Evolutionary conservation across 2,113 vertebrate species (phyloP).

Genomic region (Rhadina sibilatrix): DNA sequence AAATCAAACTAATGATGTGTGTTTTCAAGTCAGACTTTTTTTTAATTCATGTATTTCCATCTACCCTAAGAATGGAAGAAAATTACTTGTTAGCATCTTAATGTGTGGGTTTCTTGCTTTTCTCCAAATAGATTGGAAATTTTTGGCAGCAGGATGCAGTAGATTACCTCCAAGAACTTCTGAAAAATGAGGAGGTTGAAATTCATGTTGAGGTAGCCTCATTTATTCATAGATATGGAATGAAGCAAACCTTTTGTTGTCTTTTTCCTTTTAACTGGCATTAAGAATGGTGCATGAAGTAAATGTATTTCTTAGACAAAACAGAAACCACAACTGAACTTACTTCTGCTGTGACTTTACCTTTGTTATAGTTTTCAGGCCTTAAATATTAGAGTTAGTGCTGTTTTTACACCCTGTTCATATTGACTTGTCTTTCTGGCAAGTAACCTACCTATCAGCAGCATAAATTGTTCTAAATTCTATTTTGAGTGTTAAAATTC

Average conservation of each 20-base stretch:
- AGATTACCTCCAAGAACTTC: slow-evolving; percentile 80
- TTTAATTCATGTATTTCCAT: neutral
- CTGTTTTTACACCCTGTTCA: neutral
- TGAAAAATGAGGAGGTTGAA: slow-evolving; percentile 81
- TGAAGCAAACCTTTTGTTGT: neutral
- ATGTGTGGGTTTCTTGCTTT: neutral
- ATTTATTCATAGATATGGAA: neutral
- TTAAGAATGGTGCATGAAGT: neutral
- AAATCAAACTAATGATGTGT: neutral
- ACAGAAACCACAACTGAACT: neutral
- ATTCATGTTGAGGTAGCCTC: slow-evolving; percentile 81
- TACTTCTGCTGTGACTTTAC: neutral
- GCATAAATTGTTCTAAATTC: neutral
- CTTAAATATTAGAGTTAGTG: neutral
- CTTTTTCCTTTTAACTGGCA: neutral
- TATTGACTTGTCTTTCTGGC: neutral
- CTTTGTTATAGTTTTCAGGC: neutral
- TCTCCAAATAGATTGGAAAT: slow-evolving; percentile 76
- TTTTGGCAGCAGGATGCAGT: slow-evolving; percentile 86
- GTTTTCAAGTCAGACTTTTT: neutral
- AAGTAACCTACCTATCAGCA: neutral
- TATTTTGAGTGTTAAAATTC: neutral
- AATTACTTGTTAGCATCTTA: neutral
- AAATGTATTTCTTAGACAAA: neutral
- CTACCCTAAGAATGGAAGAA: neutral